Evolutionary conservation across 2,888 invertebrate genomes (phyloP).

Genomic region (Eulithis testata): DNA sequence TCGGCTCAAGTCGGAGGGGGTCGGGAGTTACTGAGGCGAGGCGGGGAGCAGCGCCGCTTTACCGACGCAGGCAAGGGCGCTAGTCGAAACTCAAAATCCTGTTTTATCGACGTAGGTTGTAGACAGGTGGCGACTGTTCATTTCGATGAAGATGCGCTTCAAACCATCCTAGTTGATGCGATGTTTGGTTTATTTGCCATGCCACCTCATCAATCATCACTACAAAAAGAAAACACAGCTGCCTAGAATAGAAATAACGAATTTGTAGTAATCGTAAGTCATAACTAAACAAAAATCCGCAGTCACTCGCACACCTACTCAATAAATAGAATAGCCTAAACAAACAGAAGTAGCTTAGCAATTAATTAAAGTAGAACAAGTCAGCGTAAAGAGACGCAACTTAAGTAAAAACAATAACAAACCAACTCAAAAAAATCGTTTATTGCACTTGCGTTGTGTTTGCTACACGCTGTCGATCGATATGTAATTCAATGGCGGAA

Average conservation of each 20-base stretch:
- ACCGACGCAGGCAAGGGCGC: conserved; percentile 49
- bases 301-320: too few species aligned
- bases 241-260: too few species aligned
- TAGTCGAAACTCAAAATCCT: conserved; percentile 27
- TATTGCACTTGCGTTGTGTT: conserved; percentile 10
- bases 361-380: too few species aligned
- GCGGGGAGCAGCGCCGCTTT: conserved; percentile 54
- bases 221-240: background rate
- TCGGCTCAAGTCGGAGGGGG: conserved; percentile 59
- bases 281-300: too few species aligned
- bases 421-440: conserved; percentile 5
- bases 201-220: conserved; percentile 8
- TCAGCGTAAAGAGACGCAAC: too few species aligned
- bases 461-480: background rate
- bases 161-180: conserved; percentile 19
- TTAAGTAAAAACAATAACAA: background rate
- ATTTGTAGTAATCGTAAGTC: too few species aligned
- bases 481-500: background rate
- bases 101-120: conserved; percentile 56
- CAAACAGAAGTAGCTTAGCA: too few species aligned
- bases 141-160: conserved; percentile 37
- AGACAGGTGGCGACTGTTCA: conserved; percentile 70
- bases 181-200: conserved; percentile 7
- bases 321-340: background rate
- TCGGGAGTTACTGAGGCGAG: conserved; percentile 52